Conservation (phyloP, 2,797 vertebrate genomes). For the Percopsis omiscomaycus region DNA sequence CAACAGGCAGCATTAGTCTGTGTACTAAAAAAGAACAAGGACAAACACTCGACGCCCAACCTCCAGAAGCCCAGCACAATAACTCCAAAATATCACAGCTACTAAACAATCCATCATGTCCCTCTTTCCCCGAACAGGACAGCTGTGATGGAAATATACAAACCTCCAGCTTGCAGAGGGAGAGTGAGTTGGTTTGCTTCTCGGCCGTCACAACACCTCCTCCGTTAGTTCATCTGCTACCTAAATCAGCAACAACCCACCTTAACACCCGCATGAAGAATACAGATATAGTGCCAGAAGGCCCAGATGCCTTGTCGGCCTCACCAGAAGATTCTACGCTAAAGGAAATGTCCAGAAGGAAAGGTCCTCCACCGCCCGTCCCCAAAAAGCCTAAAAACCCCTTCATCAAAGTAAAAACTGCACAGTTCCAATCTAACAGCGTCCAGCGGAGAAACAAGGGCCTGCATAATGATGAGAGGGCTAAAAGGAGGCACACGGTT, state of each 20-base stretch:
- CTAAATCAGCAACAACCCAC: slow-evolving; percentile 24
- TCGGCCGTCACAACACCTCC: slow-evolving; percentile 62
- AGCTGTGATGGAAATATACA: slow-evolving; percentile 31
- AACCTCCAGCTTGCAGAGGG: slow-evolving; percentile 44
- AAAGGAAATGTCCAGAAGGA: slow-evolving; percentile 61
- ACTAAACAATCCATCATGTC: slow-evolving; percentile 27
- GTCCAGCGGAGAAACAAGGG: slow-evolving; percentile 62
- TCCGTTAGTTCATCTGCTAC: slow-evolving; percentile 45
- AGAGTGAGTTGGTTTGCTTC: slow-evolving; percentile 58
- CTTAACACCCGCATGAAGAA: slow-evolving; percentile 1
- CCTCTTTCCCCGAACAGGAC: slow-evolving; percentile 22
- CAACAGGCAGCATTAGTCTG: slow-evolving; percentile 14
- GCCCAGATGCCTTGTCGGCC: not conserved
- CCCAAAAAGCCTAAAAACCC: slow-evolving; percentile 80
- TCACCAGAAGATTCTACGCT: slow-evolving; percentile 21
- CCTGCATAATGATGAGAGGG: slow-evolving; percentile 59
- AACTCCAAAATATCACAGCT: slow-evolving; percentile 16
- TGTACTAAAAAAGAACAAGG: slow-evolving; percentile 24
- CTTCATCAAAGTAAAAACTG: slow-evolving; percentile 67
- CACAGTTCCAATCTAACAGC: slow-evolving; percentile 59
- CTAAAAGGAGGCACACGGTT: slow-evolving; percentile 71
- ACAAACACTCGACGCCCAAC: slow-evolving; percentile 5
- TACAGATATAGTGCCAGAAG: slow-evolving; percentile 23
- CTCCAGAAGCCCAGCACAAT: not conserved
- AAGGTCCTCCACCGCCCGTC: slow-evolving; percentile 80